A percentile compares a stretch with the other conserved stretches of the same genome.
phyloP scores from a whole-genome alignment of 2,113 vertebrate species.

The Sinocyclocheilus maitianheensis region DNA sequence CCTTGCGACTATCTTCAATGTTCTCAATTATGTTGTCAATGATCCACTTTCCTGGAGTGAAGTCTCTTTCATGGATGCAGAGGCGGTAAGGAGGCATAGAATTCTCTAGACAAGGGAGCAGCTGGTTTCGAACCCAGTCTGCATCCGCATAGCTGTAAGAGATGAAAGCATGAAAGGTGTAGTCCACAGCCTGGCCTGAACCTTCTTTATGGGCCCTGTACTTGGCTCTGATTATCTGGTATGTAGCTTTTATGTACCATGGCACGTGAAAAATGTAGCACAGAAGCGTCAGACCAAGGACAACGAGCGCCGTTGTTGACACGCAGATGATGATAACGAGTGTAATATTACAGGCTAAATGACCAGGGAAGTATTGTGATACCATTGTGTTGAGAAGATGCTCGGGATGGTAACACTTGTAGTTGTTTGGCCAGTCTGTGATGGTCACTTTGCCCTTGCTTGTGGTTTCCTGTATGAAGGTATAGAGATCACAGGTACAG shows the following conservation, averaged over 20 bases:
- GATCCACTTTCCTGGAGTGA: conserved; percentile 84
- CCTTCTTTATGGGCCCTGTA: conserved; percentile 73
- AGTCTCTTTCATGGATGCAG: conserved; percentile 87
- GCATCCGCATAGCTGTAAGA: conserved; percentile 84
- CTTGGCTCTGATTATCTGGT: conserved; percentile 75
- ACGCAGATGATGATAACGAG: conserved; percentile 76
- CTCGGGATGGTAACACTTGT: conserved; percentile 82
- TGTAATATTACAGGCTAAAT: conserved; percentile 75
- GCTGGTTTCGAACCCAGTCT: conserved; percentile 79
- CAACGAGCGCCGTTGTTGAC: conserved; percentile 66
- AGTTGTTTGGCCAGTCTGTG: conserved; percentile 79
- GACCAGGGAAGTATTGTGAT: conserved; percentile 69
- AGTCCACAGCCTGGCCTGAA: conserved; percentile 36
- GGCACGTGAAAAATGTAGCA: conserved; percentile 79
- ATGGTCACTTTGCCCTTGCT: conserved; percentile 66
- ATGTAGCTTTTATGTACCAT: conserved; percentile 81
- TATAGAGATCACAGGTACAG: conserved; percentile 82
- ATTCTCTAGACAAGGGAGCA: conserved; percentile 77
- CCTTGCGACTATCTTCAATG: conserved; percentile 83
- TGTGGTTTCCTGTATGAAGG: conserved; percentile 75
- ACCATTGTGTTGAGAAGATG: conserved; percentile 72
- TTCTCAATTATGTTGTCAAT: conserved; percentile 89
- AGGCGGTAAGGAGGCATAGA: conserved; percentile 75
- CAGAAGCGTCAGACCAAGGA: conserved; percentile 66
- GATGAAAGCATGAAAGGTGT: conserved; percentile 82